Evolutionary conservation across 2,113 vertebrate species (phyloP).

Genomic region (Pelecanus crispus): DNA sequence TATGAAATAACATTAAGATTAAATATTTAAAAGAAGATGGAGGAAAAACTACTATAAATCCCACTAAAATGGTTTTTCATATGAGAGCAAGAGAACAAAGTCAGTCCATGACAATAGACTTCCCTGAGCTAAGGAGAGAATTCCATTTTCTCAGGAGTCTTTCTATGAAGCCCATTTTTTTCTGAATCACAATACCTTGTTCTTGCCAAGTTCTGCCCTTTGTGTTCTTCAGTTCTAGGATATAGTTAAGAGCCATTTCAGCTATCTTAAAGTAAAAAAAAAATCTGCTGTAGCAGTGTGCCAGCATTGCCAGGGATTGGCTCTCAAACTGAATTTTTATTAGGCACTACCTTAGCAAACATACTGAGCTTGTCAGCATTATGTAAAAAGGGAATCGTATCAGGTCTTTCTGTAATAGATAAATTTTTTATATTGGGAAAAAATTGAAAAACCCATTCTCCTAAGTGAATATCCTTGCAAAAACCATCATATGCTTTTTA

Average conservation of each 20-base stretch:
- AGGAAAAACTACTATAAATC: not conserved
- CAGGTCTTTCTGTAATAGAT: not conserved
- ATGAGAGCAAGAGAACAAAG: not conserved
- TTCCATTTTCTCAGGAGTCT: not conserved
- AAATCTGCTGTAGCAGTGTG: conserved; percentile 7
- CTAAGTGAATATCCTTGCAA: not conserved
- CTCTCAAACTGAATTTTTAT: not conserved
- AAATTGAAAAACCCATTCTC: not conserved
- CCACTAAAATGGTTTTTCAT: not conserved
- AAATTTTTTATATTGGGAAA: not conserved
- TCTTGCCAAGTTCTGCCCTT: not conserved
- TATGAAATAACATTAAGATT: not conserved
- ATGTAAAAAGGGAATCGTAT: not conserved
- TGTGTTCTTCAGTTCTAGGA: not conserved
- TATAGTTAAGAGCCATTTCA: not conserved
- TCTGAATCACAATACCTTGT: not conserved
- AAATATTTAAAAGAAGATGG: not conserved
- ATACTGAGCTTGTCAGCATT: not conserved
- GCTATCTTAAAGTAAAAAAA: not conserved
- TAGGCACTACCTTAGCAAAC: not conserved
- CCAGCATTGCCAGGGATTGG: not conserved
- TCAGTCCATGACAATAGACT: not conserved
- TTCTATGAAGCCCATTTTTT: not conserved
- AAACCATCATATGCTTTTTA: not conserved
- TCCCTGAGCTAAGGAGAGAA: not conserved